Percentiles rank a stretch among this genome's conserved stretches.
Evolutionary conservation across 1,140 invertebrate genomes (phyloP).

Genomic region (Dolichoris vasculosae): DNA sequence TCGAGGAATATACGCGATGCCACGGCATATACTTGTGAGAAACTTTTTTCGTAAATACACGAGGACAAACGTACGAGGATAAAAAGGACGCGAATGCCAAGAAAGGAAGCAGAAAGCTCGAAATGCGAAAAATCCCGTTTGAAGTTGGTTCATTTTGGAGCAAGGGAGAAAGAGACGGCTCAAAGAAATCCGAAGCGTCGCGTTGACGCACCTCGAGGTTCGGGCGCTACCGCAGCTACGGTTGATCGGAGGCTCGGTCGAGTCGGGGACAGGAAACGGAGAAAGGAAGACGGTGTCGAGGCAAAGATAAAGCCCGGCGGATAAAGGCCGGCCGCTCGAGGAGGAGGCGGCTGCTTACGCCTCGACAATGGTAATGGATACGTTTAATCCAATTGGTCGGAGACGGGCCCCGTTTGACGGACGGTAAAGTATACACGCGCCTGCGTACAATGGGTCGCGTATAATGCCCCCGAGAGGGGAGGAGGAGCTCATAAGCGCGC

Average conservation of each 20-base stretch:
- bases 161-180: neutral
- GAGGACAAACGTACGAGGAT: too few relatives aligned
- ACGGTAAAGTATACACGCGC: neutral
- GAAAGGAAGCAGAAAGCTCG: too few relatives aligned
- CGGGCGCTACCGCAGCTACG: neutral
- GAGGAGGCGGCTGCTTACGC: slow-evolving; percentile 35
- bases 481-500: neutral
- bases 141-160: neutral
- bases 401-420: slow-evolving; percentile 45
- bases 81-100: too few relatives aligned
- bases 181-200: neutral
- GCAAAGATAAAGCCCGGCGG: slow-evolving; percentile 49
- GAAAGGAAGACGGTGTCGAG: slow-evolving; percentile 15
- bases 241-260: neutral
- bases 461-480: neutral
- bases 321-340: slow-evolving; percentile 12
- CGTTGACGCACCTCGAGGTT: neutral
- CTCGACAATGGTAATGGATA: slow-evolving; percentile 68
- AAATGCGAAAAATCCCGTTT: too few relatives aligned
- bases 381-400: slow-evolving; percentile 69
- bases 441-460: slow-evolving; percentile 17
- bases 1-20: too few relatives aligned
- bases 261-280: neutral
- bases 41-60: too few relatives aligned
- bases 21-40: too few relatives aligned